These are phyloP conservation scores for Epizoanthus fatuus DNA, from an alignment of 92 coral and sea anemone genomes.

Conservation along the genomic window DNA sequence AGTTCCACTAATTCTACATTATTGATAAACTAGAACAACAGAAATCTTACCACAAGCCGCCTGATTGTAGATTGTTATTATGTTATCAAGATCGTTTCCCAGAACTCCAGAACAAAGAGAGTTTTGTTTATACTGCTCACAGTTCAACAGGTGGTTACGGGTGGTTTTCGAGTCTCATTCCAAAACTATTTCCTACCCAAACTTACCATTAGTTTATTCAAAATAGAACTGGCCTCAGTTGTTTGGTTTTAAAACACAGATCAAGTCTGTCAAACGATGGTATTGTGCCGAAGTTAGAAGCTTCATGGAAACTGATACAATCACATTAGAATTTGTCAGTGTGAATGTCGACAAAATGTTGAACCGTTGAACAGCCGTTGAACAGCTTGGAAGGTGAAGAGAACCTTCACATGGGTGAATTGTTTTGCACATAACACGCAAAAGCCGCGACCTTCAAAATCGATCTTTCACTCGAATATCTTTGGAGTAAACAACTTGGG, in stretches of 20 bases:
- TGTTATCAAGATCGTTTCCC: not conserved
- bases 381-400: not conserved
- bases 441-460: not conserved
- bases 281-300: constrained; percentile 2
- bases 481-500: not conserved
- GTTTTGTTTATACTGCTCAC: not conserved
- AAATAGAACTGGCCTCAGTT: not conserved
- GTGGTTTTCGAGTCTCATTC: not conserved
- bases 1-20: no score
- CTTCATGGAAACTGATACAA: not conserved
- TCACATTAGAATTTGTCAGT: not conserved
- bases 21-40: no score
- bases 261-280: constrained; percentile 2
- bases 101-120: not conserved
- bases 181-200: not conserved
- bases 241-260: constrained; percentile 32
- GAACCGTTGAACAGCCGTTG: not conserved
- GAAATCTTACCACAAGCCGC: no score
- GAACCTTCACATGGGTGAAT: not conserved
- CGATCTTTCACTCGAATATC: not conserved
- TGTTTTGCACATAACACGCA: not conserved
- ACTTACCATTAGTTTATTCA: not conserved
- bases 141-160: constrained; percentile 20
- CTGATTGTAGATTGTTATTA: no score
- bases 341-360: not conserved